These are phyloP conservation scores for Remorina albescens DNA, from an alignment of 2,797 vertebrate genomes.

Conservation along the genomic window DNA sequence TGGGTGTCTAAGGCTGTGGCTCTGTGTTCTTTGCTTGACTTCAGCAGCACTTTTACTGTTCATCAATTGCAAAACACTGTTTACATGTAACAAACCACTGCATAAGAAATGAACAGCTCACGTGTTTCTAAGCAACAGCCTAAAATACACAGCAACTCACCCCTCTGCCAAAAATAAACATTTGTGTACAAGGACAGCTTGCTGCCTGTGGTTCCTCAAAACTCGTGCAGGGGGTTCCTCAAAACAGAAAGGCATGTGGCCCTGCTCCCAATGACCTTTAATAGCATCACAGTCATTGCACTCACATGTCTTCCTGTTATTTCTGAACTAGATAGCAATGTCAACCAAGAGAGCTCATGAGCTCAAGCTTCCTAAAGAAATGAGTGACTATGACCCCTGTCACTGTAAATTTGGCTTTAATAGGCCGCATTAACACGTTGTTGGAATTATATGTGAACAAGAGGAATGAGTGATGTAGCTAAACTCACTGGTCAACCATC, in stretches of 20 bases:
- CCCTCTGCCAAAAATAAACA: constrained; percentile 60
- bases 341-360: constrained; percentile 24
- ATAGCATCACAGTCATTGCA: constrained; percentile 56
- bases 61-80: constrained; percentile 56
- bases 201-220: constrained; percentile 45
- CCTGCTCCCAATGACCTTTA: constrained; percentile 68
- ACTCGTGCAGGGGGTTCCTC: constrained; percentile 52
- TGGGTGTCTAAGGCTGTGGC: not conserved
- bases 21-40: not conserved
- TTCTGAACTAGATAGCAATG: constrained; percentile 43
- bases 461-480: constrained; percentile 12
- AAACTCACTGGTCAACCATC: not conserved
- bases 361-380: constrained; percentile 50
- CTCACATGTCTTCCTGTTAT: constrained; percentile 58
- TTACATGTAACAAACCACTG: constrained; percentile 45
- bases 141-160: constrained; percentile 49
- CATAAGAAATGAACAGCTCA: constrained; percentile 16
- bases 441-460: constrained; percentile 20
- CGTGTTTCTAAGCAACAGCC: constrained; percentile 42
- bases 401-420: constrained; percentile 18
- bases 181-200: constrained; percentile 51
- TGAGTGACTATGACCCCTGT: constrained; percentile 1
- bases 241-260: constrained; percentile 80
- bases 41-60: not conserved
- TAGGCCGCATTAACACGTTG: constrained; percentile 4